A percentile compares a stretch with the other conserved stretches of the same genome.
Conservation (phyloP, 2,797 vertebrate species). For the Gorsachius magnificus region DNA sequence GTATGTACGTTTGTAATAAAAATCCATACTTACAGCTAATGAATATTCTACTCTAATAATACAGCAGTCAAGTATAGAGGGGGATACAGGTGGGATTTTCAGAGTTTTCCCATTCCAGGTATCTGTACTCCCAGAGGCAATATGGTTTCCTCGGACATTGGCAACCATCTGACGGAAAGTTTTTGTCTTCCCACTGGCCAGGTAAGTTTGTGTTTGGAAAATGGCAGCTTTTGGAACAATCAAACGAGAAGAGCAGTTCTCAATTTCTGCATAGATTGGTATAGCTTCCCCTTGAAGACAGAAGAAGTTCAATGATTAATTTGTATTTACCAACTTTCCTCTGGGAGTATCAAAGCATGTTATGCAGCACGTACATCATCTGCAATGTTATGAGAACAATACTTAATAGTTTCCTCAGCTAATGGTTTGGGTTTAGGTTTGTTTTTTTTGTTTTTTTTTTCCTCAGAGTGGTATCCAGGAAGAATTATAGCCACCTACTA, state of each 20-base stretch:
- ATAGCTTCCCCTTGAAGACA: slow-evolving; percentile 80
- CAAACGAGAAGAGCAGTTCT: slow-evolving; percentile 84
- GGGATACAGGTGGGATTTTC: slow-evolving; percentile 83
- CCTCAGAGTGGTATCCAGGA: background rate
- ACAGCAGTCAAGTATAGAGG: slow-evolving; percentile 83
- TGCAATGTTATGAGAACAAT: slow-evolving; percentile 16
- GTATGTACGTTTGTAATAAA: background rate
- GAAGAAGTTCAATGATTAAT: slow-evolving; percentile 40
- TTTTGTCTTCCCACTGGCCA: slow-evolving; percentile 80
- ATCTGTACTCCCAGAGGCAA: slow-evolving; percentile 82
- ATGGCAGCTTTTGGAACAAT: slow-evolving; percentile 86
- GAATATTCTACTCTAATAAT: slow-evolving; percentile 85
- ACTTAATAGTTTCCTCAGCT: slow-evolving; percentile 11
- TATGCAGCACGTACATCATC: slow-evolving; percentile 8
- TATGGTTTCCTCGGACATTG: slow-evolving; percentile 82
- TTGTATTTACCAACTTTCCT: slow-evolving; percentile 23
- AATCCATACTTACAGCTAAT: slow-evolving; percentile 77
- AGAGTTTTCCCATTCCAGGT: slow-evolving; percentile 84
- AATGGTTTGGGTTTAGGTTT: background rate
- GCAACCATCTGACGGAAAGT: slow-evolving; percentile 80
- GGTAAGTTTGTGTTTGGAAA: slow-evolving; percentile 85
- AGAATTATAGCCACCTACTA: slow-evolving; percentile 41
- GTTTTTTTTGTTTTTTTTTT: background rate
- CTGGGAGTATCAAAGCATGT: slow-evolving; percentile 41
- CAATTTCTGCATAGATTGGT: slow-evolving; percentile 84